phyloP scores from a whole-genome alignment of 2,888 invertebrate species.

The Eugnorisma glareosa region DNA sequence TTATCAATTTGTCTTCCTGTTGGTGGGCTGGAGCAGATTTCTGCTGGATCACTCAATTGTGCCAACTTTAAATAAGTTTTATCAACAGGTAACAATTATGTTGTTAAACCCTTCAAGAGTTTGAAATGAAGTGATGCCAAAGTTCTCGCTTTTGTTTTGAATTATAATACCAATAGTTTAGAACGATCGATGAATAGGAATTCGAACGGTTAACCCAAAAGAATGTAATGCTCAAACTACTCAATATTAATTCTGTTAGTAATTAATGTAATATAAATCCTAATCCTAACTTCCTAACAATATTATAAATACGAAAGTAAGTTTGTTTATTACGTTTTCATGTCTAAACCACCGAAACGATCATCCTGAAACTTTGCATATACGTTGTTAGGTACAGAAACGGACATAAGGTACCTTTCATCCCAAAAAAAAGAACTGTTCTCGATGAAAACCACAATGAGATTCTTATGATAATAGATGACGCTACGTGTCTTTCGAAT shows the following conservation, averaged over 20 bases:
- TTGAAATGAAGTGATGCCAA: slow-evolving; percentile 27
- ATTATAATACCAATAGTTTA: neutral
- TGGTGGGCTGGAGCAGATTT: slow-evolving; percentile 52
- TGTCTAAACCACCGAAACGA: too few relatives aligned
- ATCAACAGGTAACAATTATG: slow-evolving; percentile 48
- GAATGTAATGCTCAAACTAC: slow-evolving; percentile 27
- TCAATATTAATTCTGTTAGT: slow-evolving; percentile 43
- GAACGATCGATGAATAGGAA: neutral
- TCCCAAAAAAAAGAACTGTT: too few relatives aligned
- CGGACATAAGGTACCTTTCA: too few relatives aligned
- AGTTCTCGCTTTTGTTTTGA: slow-evolving; percentile 24
- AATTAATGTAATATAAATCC: too few relatives aligned
- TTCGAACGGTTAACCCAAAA: slow-evolving; percentile 1
- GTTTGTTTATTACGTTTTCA: too few relatives aligned
- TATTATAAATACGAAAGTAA: too few relatives aligned
- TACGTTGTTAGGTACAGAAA: too few relatives aligned
- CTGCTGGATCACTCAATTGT: slow-evolving; percentile 50
- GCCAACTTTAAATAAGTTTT: slow-evolving; percentile 56
- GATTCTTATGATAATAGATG: too few relatives aligned
- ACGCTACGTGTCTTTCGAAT: too few relatives aligned
- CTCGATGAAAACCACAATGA: too few relatives aligned
- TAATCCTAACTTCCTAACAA: too few relatives aligned
- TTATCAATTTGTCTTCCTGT: slow-evolving; percentile 70
- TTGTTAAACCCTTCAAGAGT: slow-evolving; percentile 27
- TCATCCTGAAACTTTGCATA: too few relatives aligned